Conservation (phyloP, 2,113 vertebrate species). For the Caranx ignobilis region DNA sequence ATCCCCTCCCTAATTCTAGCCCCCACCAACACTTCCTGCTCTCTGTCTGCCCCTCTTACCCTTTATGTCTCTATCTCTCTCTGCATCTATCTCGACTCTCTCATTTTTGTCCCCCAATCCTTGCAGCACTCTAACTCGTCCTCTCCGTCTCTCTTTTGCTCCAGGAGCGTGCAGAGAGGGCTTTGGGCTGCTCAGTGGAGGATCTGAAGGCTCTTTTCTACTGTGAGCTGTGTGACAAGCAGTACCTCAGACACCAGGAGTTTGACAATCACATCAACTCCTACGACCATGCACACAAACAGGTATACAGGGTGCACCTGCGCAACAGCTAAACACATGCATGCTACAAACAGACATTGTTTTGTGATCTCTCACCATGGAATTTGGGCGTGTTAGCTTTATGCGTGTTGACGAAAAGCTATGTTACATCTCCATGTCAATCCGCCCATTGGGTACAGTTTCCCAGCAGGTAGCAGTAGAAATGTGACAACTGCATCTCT, state of each 20-base stretch:
- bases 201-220: conserved; percentile 98
- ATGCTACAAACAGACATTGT: conserved; percentile 6
- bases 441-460: conserved; percentile 45
- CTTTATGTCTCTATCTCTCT: conserved; percentile 48
- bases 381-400: conserved; percentile 39
- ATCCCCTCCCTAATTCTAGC: background rate
- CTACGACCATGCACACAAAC: conserved; percentile 99
- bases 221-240: conserved; percentile 99
- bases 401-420: conserved; percentile 46
- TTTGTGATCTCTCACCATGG: conserved; percentile 27
- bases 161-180: conserved; percentile 92
- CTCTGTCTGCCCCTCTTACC: conserved; percentile 46
- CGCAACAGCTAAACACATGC: background rate
- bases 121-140: conserved; percentile 44
- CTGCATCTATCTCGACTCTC: conserved; percentile 42
- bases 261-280: conserved; percentile 99
- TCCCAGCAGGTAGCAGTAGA: conserved; percentile 50
- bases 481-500: conserved; percentile 47
- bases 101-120: conserved; percentile 28
- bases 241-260: conserved; percentile 99
- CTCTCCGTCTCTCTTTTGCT: conserved; percentile 66
- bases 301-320: conserved; percentile 86
- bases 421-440: conserved; percentile 43
- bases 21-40: conserved; percentile 10
- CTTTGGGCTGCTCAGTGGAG: conserved; percentile 91